Conservation (phyloP, 1,140 invertebrate species). For the Magallana angulata region DNA sequence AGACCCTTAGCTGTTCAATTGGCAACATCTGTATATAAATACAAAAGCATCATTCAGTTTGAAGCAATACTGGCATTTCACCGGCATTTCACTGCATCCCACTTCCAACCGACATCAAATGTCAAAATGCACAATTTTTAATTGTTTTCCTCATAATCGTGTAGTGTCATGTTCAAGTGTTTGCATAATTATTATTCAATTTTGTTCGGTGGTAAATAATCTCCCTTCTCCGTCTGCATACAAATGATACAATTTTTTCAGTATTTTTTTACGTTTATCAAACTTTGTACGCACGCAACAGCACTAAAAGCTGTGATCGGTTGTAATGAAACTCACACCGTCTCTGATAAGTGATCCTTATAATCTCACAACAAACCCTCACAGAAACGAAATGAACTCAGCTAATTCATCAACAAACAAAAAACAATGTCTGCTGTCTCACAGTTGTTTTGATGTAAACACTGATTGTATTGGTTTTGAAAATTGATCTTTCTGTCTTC, state of each 20-base stretch:
- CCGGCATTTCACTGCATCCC: conserved; percentile 14
- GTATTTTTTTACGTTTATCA: conserved; percentile 14
- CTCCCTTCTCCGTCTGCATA: not conserved
- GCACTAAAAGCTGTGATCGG: not conserved
- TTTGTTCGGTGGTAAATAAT: too few relatives aligned
- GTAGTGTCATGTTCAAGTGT: conserved; percentile 12
- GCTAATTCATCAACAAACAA: conserved; percentile 12
- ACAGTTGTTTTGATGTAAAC: not conserved
- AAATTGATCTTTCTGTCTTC: conserved; percentile 19
- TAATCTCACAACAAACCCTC: conserved; percentile 13
- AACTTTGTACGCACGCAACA: not conserved
- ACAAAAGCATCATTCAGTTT: not conserved
- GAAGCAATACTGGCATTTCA: not conserved
- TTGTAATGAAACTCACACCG: not conserved
- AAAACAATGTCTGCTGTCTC: not conserved
- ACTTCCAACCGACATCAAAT: not conserved
- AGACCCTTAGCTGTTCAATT: not conserved
- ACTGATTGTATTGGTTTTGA: conserved; percentile 1
- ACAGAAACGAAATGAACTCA: not conserved
- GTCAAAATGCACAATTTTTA: conserved; percentile 31
- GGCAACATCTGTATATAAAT: conserved; percentile 12
- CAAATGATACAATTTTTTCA: not conserved
- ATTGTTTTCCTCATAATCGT: conserved; percentile 17
- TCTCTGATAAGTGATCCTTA: not conserved
- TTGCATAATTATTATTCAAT: not conserved